These are phyloP conservation scores for Helogale parvula DNA, from an alignment of 2,113 vertebrate genomes.

Conservation along the genomic window DNA sequence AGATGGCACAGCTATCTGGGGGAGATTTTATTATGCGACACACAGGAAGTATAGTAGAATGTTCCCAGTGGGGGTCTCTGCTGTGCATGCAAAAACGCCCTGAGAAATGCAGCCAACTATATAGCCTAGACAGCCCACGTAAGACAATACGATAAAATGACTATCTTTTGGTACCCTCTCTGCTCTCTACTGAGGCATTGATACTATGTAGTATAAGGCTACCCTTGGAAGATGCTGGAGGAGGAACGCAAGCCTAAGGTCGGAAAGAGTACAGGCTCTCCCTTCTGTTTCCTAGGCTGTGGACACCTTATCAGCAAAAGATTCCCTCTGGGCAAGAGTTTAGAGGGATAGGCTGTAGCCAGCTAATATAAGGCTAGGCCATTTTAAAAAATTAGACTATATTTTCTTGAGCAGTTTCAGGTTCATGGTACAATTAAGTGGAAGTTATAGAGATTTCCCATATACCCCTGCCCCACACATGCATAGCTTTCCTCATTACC, in stretches of 20 bases:
- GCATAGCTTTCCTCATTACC: not conserved
- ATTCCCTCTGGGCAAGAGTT: not conserved
- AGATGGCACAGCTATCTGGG: not conserved
- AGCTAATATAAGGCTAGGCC: not conserved
- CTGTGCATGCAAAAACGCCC: not conserved
- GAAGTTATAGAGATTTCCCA: not conserved
- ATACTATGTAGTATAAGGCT: not conserved
- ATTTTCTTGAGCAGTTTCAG: not conserved
- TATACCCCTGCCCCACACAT: not conserved
- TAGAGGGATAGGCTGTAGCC: not conserved
- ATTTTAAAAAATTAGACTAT: not conserved
- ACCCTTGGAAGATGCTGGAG: not conserved
- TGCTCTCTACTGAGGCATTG: not conserved
- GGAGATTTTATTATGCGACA: not conserved
- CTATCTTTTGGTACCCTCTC: not conserved
- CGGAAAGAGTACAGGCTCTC: not conserved
- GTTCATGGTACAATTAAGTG: not conserved
- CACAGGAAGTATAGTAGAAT: not conserved
- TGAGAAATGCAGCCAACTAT: not conserved
- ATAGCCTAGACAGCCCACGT: not conserved
- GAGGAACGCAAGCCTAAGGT: not conserved
- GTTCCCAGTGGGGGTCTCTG: not conserved
- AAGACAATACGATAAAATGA: not conserved
- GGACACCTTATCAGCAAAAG: not conserved
- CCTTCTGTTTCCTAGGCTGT: not conserved